Evolutionary conservation across 2,797 vertebrate genomes (phyloP), one percentile per base, ranked within the genome.

Genomic region (Aplochiton taeniatus): DNA sequence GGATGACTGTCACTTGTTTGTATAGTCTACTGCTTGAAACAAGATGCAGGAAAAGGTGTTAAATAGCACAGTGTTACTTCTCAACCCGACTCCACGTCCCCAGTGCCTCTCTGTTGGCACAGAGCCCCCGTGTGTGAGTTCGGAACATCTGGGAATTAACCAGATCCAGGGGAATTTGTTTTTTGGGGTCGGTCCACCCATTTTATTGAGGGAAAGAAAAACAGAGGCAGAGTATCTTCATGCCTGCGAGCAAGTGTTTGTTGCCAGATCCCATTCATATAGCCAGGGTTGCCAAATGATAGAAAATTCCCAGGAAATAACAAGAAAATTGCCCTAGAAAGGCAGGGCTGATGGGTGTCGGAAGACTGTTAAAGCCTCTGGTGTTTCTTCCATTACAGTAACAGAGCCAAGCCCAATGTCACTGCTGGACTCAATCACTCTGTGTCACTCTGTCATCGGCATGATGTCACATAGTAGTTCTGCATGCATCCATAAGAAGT

Each of bases 141-240:
- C 56, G 50, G 60, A 69, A 57, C 72, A 75, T 75, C 72, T 79
- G 68, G 77, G 70, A 73, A 55, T 68, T 45, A 73, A 58, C 45
- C 19, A 49, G 58, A 19, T 72, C 67, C 75, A 78, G 55, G 51
- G 62, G 49, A 43, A 69, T 66, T 69, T 70, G 76, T 71, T 74
- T 81, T 70, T 76, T 62, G 47, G 55, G 60, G 46, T 48, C 47
- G 44, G 64, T 77, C 67, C 20, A 66, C 41, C 57, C 42, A 73
- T 77, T 73, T 70, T 68, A 77, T 77, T 77, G 69, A 73, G 50
- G 69, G 54, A 72, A 69, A 76, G 65, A 73, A 69, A 55, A 74
- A 62, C 59, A 50, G n/a, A n/a, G n/a, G n/a, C n/a, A n/a, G 53
- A 72, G 61, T 63, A 43, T 59, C 44, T 46, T 16, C 46, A 12